These are phyloP conservation scores for Nebria brevicollis DNA, from an alignment of 2,888 invertebrate genomes.

Conservation along the genomic window DNA sequence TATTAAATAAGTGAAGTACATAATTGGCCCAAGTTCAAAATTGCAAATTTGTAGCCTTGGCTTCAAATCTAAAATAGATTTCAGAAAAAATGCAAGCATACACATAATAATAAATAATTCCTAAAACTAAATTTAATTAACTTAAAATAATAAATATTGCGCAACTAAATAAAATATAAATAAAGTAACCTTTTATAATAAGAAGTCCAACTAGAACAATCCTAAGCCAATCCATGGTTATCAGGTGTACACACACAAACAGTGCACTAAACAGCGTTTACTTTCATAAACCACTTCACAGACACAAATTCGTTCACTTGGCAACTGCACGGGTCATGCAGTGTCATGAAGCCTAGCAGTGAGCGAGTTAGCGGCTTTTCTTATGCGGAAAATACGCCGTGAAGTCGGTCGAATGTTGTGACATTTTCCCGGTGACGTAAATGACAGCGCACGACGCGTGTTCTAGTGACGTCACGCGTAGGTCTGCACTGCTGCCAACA, in stretches of 20 bases:
- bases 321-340: neutral
- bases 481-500: neutral
- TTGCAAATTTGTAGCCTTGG: neutral
- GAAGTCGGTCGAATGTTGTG: neutral
- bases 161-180: neutral
- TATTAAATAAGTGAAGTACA: too few species aligned
- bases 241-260: conserved; percentile 14
- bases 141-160: neutral
- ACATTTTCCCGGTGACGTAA: conserved; percentile 6
- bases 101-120: neutral
- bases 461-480: neutral
- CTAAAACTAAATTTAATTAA: neutral
- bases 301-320: conserved; percentile 14
- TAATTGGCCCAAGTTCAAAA: neutral
- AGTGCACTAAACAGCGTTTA: conserved; percentile 30
- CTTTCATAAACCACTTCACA: conserved; percentile 9
- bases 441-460: neutral
- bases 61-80: neutral
- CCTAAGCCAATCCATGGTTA: conserved; percentile 38
- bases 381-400: neutral
- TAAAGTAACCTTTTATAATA: conserved; percentile 24
- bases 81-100: neutral
- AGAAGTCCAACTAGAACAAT: conserved; percentile 26
- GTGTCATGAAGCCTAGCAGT: conserved; percentile 5
- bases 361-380: conserved; percentile 18